Evolutionary conservation across 2,888 invertebrate genomes (phyloP).

Genomic region (Clitarchus hookeri): DNA sequence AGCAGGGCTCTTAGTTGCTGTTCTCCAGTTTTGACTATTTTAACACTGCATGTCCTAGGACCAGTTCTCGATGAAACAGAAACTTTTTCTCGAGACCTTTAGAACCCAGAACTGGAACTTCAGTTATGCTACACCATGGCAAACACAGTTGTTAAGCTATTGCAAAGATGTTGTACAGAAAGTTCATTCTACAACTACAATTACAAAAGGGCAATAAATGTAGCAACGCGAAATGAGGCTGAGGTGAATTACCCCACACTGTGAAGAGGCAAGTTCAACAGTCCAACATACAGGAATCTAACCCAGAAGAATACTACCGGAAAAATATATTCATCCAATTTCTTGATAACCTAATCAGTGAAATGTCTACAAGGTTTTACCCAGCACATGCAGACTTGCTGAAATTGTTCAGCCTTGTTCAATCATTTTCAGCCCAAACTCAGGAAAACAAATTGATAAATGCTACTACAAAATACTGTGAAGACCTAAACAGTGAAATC

Average conservation of each 20-base stretch:
- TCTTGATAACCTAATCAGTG: background rate
- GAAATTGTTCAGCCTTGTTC: too few relatives aligned
- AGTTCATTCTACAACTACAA: background rate
- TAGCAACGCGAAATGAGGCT: background rate
- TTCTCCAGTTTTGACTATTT: background rate
- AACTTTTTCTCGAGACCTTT: background rate
- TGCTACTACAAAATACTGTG: too few relatives aligned
- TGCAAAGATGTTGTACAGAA: background rate
- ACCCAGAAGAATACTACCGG: background rate
- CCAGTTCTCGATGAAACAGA: background rate
- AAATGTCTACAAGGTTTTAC: background rate
- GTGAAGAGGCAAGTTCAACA: background rate
- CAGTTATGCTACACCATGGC: background rate
- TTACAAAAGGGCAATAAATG: background rate
- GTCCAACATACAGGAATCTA: background rate
- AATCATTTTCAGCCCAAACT: too few relatives aligned
- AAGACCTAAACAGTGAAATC: too few relatives aligned
- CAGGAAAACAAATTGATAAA: too few relatives aligned
- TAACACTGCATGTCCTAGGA: background rate
- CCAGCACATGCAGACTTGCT: background rate
- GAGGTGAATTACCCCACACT: background rate
- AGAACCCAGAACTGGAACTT: background rate
- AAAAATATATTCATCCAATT: background rate
- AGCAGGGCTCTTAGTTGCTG: background rate
- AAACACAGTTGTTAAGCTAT: background rate